Percentiles rank a stretch among this genome's conserved stretches.
Conservation (phyloP, 1,140 invertebrate genomes). For the Drosophila tristis region DNA sequence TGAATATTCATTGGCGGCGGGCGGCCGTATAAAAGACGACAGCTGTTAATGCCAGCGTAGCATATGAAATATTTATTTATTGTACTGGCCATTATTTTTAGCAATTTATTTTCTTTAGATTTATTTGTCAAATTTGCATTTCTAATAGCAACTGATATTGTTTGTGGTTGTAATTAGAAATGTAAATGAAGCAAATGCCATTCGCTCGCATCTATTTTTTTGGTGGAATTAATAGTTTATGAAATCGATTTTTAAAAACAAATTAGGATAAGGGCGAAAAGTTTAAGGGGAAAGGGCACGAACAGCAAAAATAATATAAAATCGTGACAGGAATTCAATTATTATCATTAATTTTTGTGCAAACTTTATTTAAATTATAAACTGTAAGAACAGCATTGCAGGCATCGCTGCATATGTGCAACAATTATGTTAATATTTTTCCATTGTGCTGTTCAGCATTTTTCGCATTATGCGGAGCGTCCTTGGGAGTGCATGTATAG, state of each 20-base stretch:
- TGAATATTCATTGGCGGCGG: conserved; percentile 58
- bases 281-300: not conserved
- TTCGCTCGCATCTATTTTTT: conserved; percentile 17
- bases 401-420: conserved; percentile 3
- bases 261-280: conserved; percentile 2
- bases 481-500: conserved; percentile 26
- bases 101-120: conserved; percentile 49
- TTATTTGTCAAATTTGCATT: conserved; percentile 37
- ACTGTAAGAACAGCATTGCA: not conserved
- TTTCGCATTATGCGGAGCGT: conserved; percentile 20
- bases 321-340: conserved; percentile 19
- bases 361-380: no score
- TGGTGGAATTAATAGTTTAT: conserved; percentile 53
- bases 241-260: conserved; percentile 44
- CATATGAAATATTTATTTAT: conserved; percentile 54
- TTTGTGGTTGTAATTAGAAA: conserved; percentile 62
- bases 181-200: conserved; percentile 44
- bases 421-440: conserved; percentile 57
- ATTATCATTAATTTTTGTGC: conserved; percentile 23
- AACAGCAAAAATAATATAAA: not conserved
- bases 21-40: conserved; percentile 20
- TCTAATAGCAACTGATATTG: conserved; percentile 40
- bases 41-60: conserved; percentile 46
- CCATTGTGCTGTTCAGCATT: conserved; percentile 23
- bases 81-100: conserved; percentile 48